Base-by-base conservation (phyloP, 2,888 invertebrate genomes). In the Dasysyrphus albostriatus region DNA sequence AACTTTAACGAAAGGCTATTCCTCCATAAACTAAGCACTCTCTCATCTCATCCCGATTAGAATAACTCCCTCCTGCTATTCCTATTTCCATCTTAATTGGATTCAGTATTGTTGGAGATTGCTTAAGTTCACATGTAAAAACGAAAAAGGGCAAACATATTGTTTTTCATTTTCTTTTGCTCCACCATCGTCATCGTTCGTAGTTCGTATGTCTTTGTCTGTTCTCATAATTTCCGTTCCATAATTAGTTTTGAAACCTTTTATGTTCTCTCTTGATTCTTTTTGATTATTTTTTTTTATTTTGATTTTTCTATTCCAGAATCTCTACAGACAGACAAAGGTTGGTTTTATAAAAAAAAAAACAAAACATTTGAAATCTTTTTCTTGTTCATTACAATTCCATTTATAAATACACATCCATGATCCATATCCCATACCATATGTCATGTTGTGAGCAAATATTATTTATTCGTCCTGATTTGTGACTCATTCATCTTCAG, bases 211-310 rank as follows among this genome's bases (percentile, higher is more conserved):
- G 5, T 54, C 39, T 79, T 72, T 74, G 82, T 82, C 24, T 29
- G 63, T 67, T 63, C 69, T 82, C 83, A 87, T 87, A 87, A 87
- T 87, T 87, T 87, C 82, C 85, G 85, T 77, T 87, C 83, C 85
- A 78, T 87, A 87, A 87, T 87, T 87, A 87, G 85, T 87, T 87
- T 78, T 69, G 58, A 74, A 82, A 75, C 42, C 51, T 82, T 76
- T 59, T 82, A 39, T 78, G 49, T 70, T 82, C 61, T 70, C 73
- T 69, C 32, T 56, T 29, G 70, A 73, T 73, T 73, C 59, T 76
- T 73, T 81, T 77, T 76, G 81, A 81, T 81, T 81, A 85, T 81
- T 77, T 85, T 77, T 81, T 73, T 44, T 69, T 77, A 74, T 56
- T 49, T 74, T 44, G 54, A 42, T 69, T 61, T 54, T 7, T 29